Base-by-base conservation (phyloP, 2,113 vertebrate species). In the Paramormyrops kingsleyae region DNA sequence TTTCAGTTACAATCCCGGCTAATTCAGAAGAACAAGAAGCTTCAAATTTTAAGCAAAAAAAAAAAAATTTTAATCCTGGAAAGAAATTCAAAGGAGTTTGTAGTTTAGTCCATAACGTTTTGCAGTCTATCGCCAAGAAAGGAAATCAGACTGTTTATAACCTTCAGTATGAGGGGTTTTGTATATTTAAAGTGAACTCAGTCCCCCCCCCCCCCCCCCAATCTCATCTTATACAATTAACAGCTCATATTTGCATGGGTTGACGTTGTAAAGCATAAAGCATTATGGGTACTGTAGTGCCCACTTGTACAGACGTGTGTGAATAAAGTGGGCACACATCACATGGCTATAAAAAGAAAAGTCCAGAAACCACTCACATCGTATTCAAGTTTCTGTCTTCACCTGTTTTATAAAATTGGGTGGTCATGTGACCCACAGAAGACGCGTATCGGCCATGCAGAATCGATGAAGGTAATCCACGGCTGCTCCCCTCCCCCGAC, bases 91-190 rank as follows among this genome's bases (percentile, higher is more conserved):
- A n/a, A 19, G 21, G 24, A 46, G 53, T 21, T 56, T 0, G 19
- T 85, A 27, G 21, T 85, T 85, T 85, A 88, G n/a, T 49, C 47
- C 88, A 77, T 77, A 77, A 74, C n/a, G 5, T 46, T 77, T 46
- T 17, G 17, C 12, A 88, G 27, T 49, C 27, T 47, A 70, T 42
- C 88, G 62, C 19, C 39, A 49, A 50, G 44, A 50, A 77, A 31
- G 47, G 10, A 85, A 85, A 47, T 39, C 31, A 39, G 31, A 31
- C 59, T 66, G 2, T 31, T 77, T 77, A 77, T 77, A 77, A 77
- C 31, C 4, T 74, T 74, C 31, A 74, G 70, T 35, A 35, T 74
- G 27, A 74, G 15, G 13, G 27, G 31, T 35, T 74, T 35, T 35
- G 27, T 74, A 74, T 15, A 74, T 66, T 66, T 24, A 2, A 74